Percentiles rank a stretch among this genome's conserved stretches.
Conservation (phyloP, 1,140 invertebrate species). For the Triops longicaudatus region DNA sequence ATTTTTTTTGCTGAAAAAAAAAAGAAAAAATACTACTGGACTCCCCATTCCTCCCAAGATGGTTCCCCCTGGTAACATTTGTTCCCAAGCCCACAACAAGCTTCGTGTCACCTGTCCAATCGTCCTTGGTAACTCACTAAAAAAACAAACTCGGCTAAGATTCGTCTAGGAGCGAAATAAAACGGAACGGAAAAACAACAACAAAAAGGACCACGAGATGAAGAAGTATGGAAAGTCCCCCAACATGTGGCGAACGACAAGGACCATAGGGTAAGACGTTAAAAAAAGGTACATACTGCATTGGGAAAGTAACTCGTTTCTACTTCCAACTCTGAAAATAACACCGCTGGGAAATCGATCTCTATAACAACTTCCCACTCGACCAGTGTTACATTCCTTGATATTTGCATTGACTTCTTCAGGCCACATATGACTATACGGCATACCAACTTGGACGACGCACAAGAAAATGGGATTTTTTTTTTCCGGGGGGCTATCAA, state of each 20-base stretch:
- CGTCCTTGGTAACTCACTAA: not conserved
- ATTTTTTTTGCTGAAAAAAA: not conserved
- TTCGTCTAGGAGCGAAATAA: no score
- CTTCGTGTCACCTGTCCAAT: conserved; percentile 2
- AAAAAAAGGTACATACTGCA: not conserved
- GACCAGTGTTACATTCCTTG: not conserved
- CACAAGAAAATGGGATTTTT: no score
- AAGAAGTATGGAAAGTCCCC: not conserved
- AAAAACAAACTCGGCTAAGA: not conserved
- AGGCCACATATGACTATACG: not conserved
- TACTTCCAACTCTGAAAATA: conserved; percentile 4
- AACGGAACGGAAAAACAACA: not conserved
- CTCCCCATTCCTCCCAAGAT: not conserved
- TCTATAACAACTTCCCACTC: conserved; percentile 2
- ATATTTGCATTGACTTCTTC: not conserved
- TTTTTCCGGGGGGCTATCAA: not conserved
- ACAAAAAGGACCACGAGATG: not conserved
- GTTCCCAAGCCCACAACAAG: not conserved
- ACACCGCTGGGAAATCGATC: conserved; percentile 4
- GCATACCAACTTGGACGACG: no score
- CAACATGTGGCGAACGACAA: not conserved
- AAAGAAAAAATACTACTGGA: not conserved
- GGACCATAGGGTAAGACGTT: not conserved
- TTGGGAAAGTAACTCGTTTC: not conserved
- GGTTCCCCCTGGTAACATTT: conserved; percentile 4